A percentile compares a stretch with the other conserved stretches of the same genome.
Conservation (phyloP, 2,113 vertebrate species). For the Scortum barcoo region DNA sequence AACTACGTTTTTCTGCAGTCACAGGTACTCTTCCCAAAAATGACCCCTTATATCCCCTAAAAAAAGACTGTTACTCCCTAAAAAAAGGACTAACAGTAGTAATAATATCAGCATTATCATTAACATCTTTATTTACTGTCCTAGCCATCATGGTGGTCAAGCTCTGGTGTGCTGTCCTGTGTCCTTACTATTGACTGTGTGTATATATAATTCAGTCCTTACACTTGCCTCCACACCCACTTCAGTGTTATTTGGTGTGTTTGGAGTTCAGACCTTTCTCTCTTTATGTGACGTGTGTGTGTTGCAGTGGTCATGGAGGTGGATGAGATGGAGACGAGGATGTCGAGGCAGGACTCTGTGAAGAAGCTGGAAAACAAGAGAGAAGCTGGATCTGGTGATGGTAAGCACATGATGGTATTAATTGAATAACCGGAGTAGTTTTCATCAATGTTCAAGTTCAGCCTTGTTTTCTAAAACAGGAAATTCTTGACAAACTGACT, state of each 20-base stretch:
- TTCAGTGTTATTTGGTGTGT: neutral
- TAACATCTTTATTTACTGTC: no score
- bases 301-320: constrained; percentile 42
- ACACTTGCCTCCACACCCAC: neutral
- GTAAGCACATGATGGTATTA: neutral
- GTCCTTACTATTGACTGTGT: no score
- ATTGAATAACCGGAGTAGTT: neutral
- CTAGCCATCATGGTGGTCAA: no score
- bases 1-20: neutral
- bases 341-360: neutral
- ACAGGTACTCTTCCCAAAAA: no score
- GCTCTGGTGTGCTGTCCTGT: no score
- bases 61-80: no score
- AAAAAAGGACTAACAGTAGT: no score
- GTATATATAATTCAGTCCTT: no score
- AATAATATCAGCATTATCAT: no score
- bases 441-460: neutral
- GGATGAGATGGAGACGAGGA: constrained; percentile 8
- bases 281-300: neutral
- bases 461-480: neutral
- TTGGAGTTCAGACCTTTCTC: neutral
- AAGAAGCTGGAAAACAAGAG: neutral
- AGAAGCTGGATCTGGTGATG: neutral
- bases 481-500: neutral
- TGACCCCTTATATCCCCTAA: no score